Evolutionary conservation across 2,888 invertebrate genomes (phyloP).

Genomic region (Heteromurus nitidus): DNA sequence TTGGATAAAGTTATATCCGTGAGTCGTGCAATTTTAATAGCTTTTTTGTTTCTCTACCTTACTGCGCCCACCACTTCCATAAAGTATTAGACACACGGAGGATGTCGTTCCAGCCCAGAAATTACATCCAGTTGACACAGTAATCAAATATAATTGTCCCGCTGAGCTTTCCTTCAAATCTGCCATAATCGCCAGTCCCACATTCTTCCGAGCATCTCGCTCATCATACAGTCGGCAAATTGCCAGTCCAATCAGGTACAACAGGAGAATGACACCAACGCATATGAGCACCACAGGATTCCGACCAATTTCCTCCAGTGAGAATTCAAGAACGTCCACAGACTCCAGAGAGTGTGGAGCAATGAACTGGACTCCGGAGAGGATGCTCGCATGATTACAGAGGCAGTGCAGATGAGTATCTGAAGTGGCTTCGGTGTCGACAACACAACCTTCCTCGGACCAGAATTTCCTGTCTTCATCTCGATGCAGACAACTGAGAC

Average conservation of each 20-base stretch:
- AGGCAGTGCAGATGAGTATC: slow-evolving; percentile 41
- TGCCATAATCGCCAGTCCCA: slow-evolving; percentile 67
- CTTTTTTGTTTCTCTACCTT: slow-evolving; percentile 35
- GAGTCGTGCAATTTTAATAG: not conserved
- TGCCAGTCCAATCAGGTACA: slow-evolving; percentile 59
- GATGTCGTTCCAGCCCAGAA: slow-evolving; percentile 70
- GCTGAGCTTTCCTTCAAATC: slow-evolving; percentile 50
- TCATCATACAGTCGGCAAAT: slow-evolving; percentile 56
- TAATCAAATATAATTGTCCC: slow-evolving; percentile 65
- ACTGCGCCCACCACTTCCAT: slow-evolving; percentile 66
- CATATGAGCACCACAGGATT: slow-evolving; percentile 64
- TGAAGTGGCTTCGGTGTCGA: slow-evolving; percentile 2
- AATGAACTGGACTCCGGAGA: slow-evolving; percentile 63
- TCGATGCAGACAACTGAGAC: slow-evolving; percentile 55
- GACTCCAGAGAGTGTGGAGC: slow-evolving; percentile 52
- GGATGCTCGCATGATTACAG: slow-evolving; percentile 67
- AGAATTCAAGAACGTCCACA: slow-evolving; percentile 53
- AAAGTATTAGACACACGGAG: slow-evolving; percentile 66
- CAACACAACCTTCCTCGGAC: slow-evolving; percentile 62
- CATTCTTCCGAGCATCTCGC: slow-evolving; percentile 34
- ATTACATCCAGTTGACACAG: slow-evolving; percentile 67
- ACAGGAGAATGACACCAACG: slow-evolving; percentile 45
- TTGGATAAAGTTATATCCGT: no score
- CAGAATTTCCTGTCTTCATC: slow-evolving; percentile 62
- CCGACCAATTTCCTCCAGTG: slow-evolving; percentile 35